Base-by-base conservation (phyloP, 2,113 vertebrate species). In the Silurus asotus region DNA sequence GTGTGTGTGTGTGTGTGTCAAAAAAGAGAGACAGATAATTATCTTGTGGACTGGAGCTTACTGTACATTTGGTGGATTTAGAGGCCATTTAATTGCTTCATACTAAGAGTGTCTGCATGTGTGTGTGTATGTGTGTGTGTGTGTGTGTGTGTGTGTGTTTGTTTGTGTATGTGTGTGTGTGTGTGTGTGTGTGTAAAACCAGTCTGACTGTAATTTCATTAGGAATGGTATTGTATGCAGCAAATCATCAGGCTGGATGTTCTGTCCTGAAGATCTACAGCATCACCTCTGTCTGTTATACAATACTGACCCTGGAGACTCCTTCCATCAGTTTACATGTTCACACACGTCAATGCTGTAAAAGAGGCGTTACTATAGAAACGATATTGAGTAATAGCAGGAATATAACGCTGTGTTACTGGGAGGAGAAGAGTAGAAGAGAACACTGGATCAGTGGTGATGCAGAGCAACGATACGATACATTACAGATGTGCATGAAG, bases 41-140 rank as follows among this genome's bases (percentile, higher is more conserved):
- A 58, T 84, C 59, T 53, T 19, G 48, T 37, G 25, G 70, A 55
- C 17, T 56, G 55, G 55, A 45, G 83, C 20, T 79, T 37, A 37
- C 28, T 37, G 28, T 84, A 87, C 87, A 87, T 58, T 8, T 23
- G 80, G 64, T 67, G 51, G 82, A 87, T 85, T 87, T 83, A 23
- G 45, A 80, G 58, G 56, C 49, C 83, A 83, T 87, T 87, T 85
- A 53, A 87, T 87, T 82, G 53, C 59, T 81, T 51, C 51, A 56
- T 20, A 45, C 62, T 28, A 64, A 59, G 51, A 1, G 2, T 37
- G 28, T 37, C 28, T 0, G 11, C 23, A 28, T 55, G 5, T 28
- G 25, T 28, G 23, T n/a, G 23, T 23, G 62, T 3, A 23, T 37
- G 59, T 55, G 88, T 20, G 85, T 78, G 74, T 37, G 25, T 69